These are phyloP conservation scores for Ametastegia equiseti DNA, from an alignment of 2,888 invertebrate species.

Conservation along the genomic window DNA sequence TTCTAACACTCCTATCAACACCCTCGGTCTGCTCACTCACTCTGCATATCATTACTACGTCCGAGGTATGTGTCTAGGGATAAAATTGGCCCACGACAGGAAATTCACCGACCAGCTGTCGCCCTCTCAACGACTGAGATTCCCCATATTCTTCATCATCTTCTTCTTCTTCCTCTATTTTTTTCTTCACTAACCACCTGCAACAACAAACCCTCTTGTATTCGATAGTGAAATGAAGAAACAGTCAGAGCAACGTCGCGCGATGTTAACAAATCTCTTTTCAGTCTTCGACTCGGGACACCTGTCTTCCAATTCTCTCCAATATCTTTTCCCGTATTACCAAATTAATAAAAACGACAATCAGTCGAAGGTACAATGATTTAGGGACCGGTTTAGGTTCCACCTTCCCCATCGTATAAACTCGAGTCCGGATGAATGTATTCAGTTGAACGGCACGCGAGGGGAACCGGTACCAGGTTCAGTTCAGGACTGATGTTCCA, in stretches of 20 bases:
- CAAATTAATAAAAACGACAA: constrained; percentile 15
- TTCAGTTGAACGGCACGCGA: not conserved
- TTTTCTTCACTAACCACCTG: constrained; percentile 27
- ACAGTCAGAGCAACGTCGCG: not conserved
- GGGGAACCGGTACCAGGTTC: constrained; percentile 2
- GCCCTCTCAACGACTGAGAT: constrained; percentile 64
- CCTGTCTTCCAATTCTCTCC: not conserved
- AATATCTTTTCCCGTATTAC: not conserved
- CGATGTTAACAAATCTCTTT: not conserved
- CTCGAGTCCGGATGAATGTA: not conserved
- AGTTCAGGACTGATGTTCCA: not conserved
- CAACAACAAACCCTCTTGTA: constrained; percentile 16
- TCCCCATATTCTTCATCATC: too few relatives aligned
- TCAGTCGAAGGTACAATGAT: not conserved
- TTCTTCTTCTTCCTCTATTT: not conserved
- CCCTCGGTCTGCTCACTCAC: not conserved
- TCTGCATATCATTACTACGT: constrained; percentile 41
- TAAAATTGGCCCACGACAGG: constrained; percentile 49
- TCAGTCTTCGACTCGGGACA: not conserved
- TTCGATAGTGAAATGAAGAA: not conserved
- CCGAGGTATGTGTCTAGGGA: not conserved
- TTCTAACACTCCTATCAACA: constrained; percentile 45
- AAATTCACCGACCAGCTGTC: constrained; percentile 68
- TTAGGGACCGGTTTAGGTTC: not conserved
- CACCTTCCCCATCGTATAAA: not conserved